Evolutionary conservation across 2,797 vertebrate genomes (phyloP).

Genomic region (Rhodeus uyekii): DNA sequence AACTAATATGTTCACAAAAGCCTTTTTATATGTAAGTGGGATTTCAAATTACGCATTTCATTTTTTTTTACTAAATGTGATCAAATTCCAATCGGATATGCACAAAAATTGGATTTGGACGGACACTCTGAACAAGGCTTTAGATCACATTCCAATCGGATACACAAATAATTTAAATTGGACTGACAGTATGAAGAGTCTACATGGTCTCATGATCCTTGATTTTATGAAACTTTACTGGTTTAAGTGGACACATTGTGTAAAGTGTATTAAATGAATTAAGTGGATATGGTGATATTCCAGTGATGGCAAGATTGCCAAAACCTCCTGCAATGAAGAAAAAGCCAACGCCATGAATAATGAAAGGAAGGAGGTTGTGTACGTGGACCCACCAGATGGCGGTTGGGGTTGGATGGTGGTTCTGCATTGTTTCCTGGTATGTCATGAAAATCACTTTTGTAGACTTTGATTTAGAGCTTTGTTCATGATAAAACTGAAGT

Average conservation of each 20-base stretch:
- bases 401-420: conserved; percentile 92
- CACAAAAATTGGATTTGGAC: background rate
- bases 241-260: too few relatives aligned
- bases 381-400: conserved; percentile 73
- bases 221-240: background rate
- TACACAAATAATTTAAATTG: background rate
- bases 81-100: background rate
- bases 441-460: conserved; percentile 33
- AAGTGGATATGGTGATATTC: conserved; percentile 24
- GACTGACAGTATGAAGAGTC: background rate
- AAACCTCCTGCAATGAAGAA: conserved; percentile 68
- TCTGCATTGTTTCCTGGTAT: conserved; percentile 92
- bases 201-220: background rate
- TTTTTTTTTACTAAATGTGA: background rate
- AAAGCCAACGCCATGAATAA: conserved; percentile 67
- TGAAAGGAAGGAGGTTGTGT: conserved; percentile 67
- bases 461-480: background rate
- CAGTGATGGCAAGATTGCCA: conserved; percentile 66
- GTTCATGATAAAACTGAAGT: too few relatives aligned
- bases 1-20: background rate
- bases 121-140: background rate
- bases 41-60: background rate
- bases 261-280: background rate
- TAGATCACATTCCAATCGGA: background rate
- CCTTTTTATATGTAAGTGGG: background rate